Conservation (phyloP, 1,140 invertebrate species). For the Neelides sp. region DNA sequence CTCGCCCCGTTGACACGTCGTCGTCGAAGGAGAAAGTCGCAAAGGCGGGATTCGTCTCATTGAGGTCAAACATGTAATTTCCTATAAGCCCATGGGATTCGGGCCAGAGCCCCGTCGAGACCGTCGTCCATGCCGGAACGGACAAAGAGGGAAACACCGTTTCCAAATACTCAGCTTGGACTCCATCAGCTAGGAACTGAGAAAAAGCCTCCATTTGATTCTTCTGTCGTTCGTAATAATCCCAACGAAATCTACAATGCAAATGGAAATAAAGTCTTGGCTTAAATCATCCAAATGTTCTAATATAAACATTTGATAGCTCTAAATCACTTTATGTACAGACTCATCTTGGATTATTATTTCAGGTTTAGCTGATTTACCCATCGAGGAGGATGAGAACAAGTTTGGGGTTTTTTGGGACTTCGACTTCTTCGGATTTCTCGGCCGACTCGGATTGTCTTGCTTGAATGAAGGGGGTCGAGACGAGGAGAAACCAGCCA, state of each 20-base stretch:
- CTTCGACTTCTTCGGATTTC: too few relatives aligned
- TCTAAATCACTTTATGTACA: too few relatives aligned
- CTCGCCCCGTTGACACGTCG: conserved; percentile 28
- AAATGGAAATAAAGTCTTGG: too few relatives aligned
- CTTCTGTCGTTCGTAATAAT: conserved; percentile 33
- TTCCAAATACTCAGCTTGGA: conserved; percentile 33
- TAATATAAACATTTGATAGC: too few relatives aligned
- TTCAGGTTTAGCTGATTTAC: too few relatives aligned
- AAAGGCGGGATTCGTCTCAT: conserved; percentile 31
- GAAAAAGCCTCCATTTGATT: conserved; percentile 31
- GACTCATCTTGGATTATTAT: too few relatives aligned
- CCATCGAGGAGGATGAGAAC: too few relatives aligned
- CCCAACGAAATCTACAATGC: conserved; percentile 33
- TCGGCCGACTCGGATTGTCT: too few relatives aligned
- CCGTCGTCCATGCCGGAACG: conserved; percentile 34
- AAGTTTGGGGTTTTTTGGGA: too few relatives aligned
- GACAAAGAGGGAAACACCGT: conserved; percentile 33
- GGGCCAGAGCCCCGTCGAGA: conserved; percentile 32
- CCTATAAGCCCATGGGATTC: conserved; percentile 30
- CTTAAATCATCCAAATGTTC: too few relatives aligned
- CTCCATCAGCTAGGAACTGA: conserved; percentile 33
- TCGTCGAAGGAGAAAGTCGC: conserved; percentile 30
- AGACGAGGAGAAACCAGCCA: too few relatives aligned
- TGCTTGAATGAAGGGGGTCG: too few relatives aligned
- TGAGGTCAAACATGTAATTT: conserved; percentile 39